phyloP scores from a whole-genome alignment of 2,113 vertebrate genomes.

The Triplophysa tibetana region DNA sequence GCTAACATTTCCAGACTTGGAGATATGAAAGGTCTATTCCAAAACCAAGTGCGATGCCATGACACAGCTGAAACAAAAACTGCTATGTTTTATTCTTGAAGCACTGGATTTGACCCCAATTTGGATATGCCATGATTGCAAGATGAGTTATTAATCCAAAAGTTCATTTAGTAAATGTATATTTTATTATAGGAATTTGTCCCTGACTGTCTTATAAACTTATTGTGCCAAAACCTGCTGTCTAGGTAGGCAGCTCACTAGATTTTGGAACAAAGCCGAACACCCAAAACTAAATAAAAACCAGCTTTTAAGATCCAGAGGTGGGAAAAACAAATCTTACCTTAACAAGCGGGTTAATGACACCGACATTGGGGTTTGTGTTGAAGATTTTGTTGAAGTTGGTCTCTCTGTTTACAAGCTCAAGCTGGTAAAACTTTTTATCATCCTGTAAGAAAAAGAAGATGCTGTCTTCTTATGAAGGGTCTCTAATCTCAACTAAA shows the following conservation, averaged over 20 bases:
- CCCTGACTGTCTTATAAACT: too few relatives aligned
- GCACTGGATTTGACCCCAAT: too few relatives aligned
- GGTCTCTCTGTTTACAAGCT: conserved; percentile 97
- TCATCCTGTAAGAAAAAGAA: conserved; percentile 84
- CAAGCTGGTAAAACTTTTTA: conserved; percentile 99
- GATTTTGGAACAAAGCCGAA: conserved; percentile 10
- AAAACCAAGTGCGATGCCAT: conserved; percentile 9
- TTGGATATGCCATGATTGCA: too few relatives aligned
- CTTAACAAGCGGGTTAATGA: conserved; percentile 98
- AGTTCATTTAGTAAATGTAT: too few relatives aligned
- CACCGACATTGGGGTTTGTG: conserved; percentile 94
- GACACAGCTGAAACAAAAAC: too few relatives aligned
- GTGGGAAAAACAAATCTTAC: conserved; percentile 71
- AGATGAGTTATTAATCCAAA: too few relatives aligned
- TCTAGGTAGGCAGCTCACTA: conserved; percentile 1
- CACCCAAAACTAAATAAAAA: not conserved
- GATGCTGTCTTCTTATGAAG: not conserved
- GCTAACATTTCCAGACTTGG: not conserved
- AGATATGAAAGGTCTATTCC: not conserved
- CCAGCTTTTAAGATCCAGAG: not conserved
- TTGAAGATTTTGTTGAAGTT: conserved; percentile 99
- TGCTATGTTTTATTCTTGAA: too few relatives aligned
- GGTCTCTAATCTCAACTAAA: not conserved
- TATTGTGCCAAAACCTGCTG: not conserved
- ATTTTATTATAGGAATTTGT: too few relatives aligned